Percentiles rank a stretch among this genome's conserved stretches.
phyloP scores from a whole-genome alignment of 92 coral and sea anemone species.

The Galaxea fascicularis region DNA sequence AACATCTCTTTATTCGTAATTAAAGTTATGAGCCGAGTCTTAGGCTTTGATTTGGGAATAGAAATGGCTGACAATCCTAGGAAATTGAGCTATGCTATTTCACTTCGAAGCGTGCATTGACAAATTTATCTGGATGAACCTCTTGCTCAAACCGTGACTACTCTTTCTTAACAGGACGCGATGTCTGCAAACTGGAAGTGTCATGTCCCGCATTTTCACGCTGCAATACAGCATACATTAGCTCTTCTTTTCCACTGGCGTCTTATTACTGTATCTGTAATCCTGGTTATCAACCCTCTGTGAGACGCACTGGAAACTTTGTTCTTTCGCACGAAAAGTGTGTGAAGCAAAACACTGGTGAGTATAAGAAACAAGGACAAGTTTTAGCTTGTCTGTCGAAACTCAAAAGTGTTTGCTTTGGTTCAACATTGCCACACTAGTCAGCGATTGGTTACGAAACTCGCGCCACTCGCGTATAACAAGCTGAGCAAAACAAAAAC shows the following conservation, averaged over 20 bases:
- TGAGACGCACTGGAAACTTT: not conserved
- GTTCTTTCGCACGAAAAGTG: not conserved
- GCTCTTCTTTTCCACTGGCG: not conserved
- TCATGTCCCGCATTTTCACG: not conserved
- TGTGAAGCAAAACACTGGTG: not conserved
- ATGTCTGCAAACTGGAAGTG: not conserved
- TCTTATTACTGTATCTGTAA: slow-evolving; percentile 2
- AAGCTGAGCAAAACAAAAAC: too few species aligned
- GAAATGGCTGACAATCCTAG: too few species aligned
- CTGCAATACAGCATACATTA: not conserved
- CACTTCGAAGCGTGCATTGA: too few species aligned
- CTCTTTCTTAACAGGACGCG: not conserved
- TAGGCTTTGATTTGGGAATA: too few species aligned
- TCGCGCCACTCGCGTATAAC: too few species aligned
- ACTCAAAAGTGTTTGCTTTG: not conserved
- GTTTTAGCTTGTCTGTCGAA: not conserved
- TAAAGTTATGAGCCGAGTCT: too few species aligned
- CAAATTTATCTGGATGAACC: not conserved
- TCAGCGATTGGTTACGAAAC: too few species aligned
- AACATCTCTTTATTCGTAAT: too few species aligned
- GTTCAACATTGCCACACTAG: too few species aligned
- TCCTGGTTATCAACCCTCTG: not conserved
- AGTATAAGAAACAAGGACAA: not conserved
- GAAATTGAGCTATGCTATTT: too few species aligned
- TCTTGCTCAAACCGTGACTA: not conserved